These are phyloP conservation scores for Wasmannia auropunctata DNA, from an alignment of 1,140 invertebrate species.

Conservation along the genomic window DNA sequence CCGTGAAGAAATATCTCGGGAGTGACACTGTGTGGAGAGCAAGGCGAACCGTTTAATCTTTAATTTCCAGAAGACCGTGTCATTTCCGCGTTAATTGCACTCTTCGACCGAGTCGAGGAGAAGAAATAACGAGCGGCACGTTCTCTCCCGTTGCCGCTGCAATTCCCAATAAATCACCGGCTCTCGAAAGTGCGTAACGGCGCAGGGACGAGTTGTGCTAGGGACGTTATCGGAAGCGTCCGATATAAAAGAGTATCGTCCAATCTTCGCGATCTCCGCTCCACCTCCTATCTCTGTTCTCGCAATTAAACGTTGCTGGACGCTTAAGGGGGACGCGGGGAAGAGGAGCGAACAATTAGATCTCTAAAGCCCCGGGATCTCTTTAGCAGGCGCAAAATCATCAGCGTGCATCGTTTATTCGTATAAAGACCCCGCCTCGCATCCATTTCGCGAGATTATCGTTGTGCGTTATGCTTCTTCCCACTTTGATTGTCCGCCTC, in stretches of 20 bases:
- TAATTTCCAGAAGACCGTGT: conserved; percentile 17
- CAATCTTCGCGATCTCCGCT: neutral
- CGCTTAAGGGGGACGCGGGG: neutral
- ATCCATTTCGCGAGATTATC: conserved; percentile 31
- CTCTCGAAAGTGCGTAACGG: conserved; percentile 17
- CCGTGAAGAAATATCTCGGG: conserved; percentile 16
- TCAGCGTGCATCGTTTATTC: conserved; percentile 23
- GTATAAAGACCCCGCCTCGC: conserved; percentile 4
- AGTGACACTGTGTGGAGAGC: neutral
- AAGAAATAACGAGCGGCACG: neutral
- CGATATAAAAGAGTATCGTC: neutral
- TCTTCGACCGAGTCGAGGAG: neutral
- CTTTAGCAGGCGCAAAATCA: conserved; percentile 19
- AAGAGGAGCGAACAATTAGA: conserved; percentile 23
- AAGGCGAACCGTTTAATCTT: neutral
- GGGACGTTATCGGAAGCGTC: neutral
- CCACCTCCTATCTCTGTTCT: neutral
- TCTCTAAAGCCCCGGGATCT: neutral
- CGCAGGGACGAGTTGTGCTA: neutral
- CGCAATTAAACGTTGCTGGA: neutral
- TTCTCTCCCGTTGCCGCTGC: neutral
- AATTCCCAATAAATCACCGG: conserved; percentile 9
- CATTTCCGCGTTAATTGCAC: conserved; percentile 29
- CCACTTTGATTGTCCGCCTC: conserved; percentile 38
- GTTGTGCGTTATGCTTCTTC: conserved; percentile 27